Conservation (phyloP, 2,888 invertebrate genomes). For the Mesorhabditis belari region DNA sequence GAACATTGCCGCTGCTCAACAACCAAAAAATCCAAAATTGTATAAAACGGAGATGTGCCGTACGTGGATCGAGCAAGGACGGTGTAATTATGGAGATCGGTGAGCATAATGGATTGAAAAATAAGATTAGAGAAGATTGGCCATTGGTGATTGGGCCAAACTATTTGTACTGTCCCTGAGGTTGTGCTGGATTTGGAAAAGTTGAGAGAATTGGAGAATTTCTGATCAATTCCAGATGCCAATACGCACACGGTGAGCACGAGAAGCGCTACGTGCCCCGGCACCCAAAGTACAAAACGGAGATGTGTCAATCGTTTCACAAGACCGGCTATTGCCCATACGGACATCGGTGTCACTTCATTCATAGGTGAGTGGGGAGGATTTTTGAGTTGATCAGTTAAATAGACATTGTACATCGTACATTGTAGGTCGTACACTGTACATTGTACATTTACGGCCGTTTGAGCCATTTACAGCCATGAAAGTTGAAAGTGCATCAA, state of each 20-base stretch:
- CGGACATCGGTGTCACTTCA: constrained; percentile 65
- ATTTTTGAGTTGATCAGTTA: background rate
- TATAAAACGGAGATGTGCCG: constrained; percentile 98
- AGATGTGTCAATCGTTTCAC: constrained; percentile 51
- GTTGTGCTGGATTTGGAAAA: background rate
- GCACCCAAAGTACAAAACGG: constrained; percentile 88
- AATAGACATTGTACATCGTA: too few relatives aligned
- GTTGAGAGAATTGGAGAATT: background rate
- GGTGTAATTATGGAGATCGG: constrained; percentile 98
- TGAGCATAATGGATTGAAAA: constrained; percentile 54
- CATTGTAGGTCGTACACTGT: too few relatives aligned
- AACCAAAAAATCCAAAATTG: constrained; percentile 58
- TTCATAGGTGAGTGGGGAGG: constrained; percentile 20
- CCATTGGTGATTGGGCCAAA: background rate
- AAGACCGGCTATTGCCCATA: constrained; percentile 93
- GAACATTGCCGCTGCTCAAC: constrained; percentile 11
- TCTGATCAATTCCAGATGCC: constrained; percentile 59
- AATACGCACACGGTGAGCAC: constrained; percentile 89
- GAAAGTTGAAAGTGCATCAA: too few relatives aligned
- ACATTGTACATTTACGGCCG: too few relatives aligned
- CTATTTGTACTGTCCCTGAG: background rate
- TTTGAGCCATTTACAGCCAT: too few relatives aligned
- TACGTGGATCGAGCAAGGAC: constrained; percentile 89
- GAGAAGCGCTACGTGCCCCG: constrained; percentile 86
- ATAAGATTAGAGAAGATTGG: background rate